phyloP scores from a whole-genome alignment of 2,797 vertebrate species.

The Zalophus californianus region DNA sequence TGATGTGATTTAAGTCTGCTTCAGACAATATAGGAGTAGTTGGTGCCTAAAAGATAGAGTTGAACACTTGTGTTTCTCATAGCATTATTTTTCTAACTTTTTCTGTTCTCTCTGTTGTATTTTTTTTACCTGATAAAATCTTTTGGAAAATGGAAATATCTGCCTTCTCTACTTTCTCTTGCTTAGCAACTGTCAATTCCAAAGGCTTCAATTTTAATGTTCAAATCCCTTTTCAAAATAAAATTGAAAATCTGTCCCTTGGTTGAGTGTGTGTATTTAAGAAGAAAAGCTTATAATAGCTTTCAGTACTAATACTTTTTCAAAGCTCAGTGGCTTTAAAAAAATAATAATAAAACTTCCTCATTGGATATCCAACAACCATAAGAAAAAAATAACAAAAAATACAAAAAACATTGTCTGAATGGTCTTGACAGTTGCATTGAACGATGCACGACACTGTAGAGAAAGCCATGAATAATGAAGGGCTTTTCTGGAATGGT shows the following conservation, averaged over 20 bases:
- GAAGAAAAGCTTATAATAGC: slow-evolving; percentile 82
- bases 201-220: slow-evolving; percentile 53
- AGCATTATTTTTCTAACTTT: not conserved
- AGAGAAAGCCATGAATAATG: slow-evolving; percentile 78
- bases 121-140: not conserved
- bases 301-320: slow-evolving; percentile 75
- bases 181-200: slow-evolving; percentile 75
- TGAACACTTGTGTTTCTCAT: not conserved
- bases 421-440: slow-evolving; percentile 56
- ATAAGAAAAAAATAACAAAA: slow-evolving; percentile 64
- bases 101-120: not conserved
- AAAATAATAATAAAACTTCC: slow-evolving; percentile 60
- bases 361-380: slow-evolving; percentile 65
- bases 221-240: slow-evolving; percentile 77
- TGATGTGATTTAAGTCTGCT: not conserved
- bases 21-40: not conserved
- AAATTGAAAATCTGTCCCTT: slow-evolving; percentile 75
- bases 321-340: slow-evolving; percentile 78
- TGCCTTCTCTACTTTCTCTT: slow-evolving; percentile 53
- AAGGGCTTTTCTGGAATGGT: slow-evolving; percentile 47
- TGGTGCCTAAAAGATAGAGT: not conserved
- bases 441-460: not conserved
- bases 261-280: slow-evolving; percentile 71
- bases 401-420: slow-evolving; percentile 5
- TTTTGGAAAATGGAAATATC: slow-evolving; percentile 7